phyloP scores from a whole-genome alignment of 2,888 invertebrate genomes.

The Philopedon plagiatum region DNA sequence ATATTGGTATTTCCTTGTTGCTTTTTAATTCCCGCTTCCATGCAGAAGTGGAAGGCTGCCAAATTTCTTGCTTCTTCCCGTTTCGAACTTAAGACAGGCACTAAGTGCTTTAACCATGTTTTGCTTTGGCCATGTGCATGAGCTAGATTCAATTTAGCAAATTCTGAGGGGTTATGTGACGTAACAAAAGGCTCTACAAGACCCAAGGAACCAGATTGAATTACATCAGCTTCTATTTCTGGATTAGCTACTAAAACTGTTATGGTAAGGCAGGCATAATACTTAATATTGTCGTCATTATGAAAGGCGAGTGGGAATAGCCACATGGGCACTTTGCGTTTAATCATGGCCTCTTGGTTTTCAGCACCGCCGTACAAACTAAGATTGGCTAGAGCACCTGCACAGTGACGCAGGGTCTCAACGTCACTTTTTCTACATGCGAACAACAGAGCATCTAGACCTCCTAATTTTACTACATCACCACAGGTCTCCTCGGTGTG shows the following conservation, averaged over 20 bases:
- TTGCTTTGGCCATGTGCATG: constrained; percentile 97
- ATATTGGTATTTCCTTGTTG: constrained; percentile 92
- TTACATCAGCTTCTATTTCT: constrained; percentile 96
- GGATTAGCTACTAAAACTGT: constrained; percentile 97
- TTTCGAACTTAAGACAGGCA: constrained; percentile 94
- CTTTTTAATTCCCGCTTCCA: constrained; percentile 99
- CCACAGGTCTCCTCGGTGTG: constrained; percentile 97
- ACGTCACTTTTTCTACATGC: constrained; percentile 95
- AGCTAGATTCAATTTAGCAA: constrained; percentile 91
- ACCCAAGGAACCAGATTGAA: constrained; percentile 96
- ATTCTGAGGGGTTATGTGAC: constrained; percentile 94
- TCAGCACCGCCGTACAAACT: constrained; percentile 97
- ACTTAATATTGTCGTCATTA: constrained; percentile 96
- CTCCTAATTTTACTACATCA: constrained; percentile 92
- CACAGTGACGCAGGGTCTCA: constrained; percentile 94
- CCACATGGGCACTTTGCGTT: constrained; percentile 95
- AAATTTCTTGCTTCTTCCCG: constrained; percentile 96
- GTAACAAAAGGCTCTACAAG: constrained; percentile 97
- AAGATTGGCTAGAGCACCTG: constrained; percentile 95
- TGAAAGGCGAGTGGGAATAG: constrained; percentile 97
- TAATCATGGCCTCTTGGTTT: constrained; percentile 98
- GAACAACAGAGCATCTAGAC: constrained; percentile 93
- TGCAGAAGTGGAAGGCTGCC: constrained; percentile 98
- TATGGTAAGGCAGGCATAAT: constrained; percentile 98
- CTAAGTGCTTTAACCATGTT: constrained; percentile 92